Evolutionary conservation across 2,113 vertebrate species (phyloP), one percentile per base, ranked within the genome.

Genomic region (Catagonus wagneri): DNA sequence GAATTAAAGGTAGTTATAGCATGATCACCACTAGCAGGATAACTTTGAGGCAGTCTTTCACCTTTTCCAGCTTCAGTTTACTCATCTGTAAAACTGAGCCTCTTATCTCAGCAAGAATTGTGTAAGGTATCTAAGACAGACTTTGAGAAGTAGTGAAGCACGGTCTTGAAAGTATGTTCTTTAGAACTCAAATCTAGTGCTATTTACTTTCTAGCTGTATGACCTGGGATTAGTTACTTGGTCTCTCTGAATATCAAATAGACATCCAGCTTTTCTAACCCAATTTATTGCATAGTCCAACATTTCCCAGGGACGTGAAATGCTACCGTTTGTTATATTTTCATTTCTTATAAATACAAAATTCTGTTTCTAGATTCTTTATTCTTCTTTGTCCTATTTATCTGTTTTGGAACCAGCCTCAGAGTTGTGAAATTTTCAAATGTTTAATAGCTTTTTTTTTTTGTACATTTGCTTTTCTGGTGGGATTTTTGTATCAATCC

Each of bases 371-470:
- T 96, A 14, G 6, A 72, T 83, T 97, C 12, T 54, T 10, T 89
- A 23, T 85, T 65, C 32, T 80, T 68, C 19, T 36, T 68, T 86
- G 72, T 66, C 71, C 4, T 66, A 1, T 65, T 32, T 72, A 3
- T 71, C 29, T 78, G 14, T 50, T 66, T 71, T 86, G 54, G 29
- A 58, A 14, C 23, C n/a, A 66, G 6, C 71, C 66, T 88, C 66
- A 87, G 7, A 58, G 6, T 89, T 10, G 63, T 96, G 80, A 89
- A 85, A 8, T 81, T 96, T 68, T 58, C 32, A 75, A 83, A 66
- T 72, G 65, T 50, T 74, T 65, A 76, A 56, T 61, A 17, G 2
- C 19, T 94, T 6, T 63, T 58, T 11, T 23, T 68, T 58, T 11
- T 23, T 68, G 15, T 23, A 27, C 6, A 60, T 4, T 61, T 71